Evolutionary conservation across 2,888 invertebrate genomes (phyloP).

Genomic region (Cyclophora albipunctata): DNA sequence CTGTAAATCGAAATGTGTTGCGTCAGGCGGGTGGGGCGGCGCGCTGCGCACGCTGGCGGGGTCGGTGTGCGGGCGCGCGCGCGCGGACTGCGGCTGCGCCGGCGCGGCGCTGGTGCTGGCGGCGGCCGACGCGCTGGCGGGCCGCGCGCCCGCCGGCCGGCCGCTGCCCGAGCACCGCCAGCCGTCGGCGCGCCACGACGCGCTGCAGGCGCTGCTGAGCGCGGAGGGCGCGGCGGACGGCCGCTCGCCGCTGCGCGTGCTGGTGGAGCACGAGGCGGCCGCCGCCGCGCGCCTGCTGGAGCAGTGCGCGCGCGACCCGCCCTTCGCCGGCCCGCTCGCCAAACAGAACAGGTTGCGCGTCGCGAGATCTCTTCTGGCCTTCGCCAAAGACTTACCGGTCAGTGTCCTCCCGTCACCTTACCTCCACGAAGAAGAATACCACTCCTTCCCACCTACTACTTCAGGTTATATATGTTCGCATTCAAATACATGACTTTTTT

Average conservation of each 20-base stretch:
- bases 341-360: conserved; percentile 66
- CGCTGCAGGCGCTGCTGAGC: conserved; percentile 54
- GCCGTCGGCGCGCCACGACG: conserved; percentile 77
- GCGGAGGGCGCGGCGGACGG: conserved; percentile 28
- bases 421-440: background rate
- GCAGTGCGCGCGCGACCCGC: conserved; percentile 59
- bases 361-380: conserved; percentile 4
- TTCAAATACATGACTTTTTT: background rate
- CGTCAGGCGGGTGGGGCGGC: conserved; percentile 42
- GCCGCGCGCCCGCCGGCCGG: conserved; percentile 80
- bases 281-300: conserved; percentile 58
- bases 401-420: background rate
- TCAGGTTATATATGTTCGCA: too few relatives aligned
- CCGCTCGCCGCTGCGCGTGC: conserved; percentile 46
- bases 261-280: conserved; percentile 56
- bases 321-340: conserved; percentile 62
- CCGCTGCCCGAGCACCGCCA: conserved; percentile 76
- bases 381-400: conserved; percentile 26
- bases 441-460: too few relatives aligned
- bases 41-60: conserved; percentile 81
- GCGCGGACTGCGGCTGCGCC: conserved; percentile 52
- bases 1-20: background rate
- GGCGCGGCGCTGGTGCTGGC: conserved; percentile 84
- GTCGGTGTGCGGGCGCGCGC: conserved; percentile 47
- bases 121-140: conserved; percentile 83